These are phyloP conservation scores for Okapia johnstoni DNA, from an alignment of 2,113 vertebrate genomes.

Conservation along the genomic window DNA sequence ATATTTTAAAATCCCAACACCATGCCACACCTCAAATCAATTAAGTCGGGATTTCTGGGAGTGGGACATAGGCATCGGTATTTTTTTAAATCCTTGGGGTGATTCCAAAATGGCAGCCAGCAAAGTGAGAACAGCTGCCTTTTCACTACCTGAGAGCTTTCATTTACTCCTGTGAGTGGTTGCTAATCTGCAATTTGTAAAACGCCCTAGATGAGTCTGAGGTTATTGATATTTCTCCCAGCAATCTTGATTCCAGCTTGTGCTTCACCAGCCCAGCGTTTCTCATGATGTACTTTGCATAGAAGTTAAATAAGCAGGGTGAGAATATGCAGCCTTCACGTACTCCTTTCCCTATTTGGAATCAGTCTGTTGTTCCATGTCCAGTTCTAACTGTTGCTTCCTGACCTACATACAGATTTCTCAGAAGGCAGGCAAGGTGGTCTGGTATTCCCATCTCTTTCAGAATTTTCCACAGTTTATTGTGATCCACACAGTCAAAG, in stretches of 20 bases:
- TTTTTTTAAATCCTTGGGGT: neutral
- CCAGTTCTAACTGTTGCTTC: neutral
- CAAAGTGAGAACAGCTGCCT: neutral
- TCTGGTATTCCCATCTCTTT: neutral
- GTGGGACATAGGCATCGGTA: neutral
- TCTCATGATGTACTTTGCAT: too few species aligned
- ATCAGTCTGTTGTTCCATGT: neutral
- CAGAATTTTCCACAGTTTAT: neutral
- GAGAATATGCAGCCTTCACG: fast-evolving
- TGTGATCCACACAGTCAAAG: neutral
- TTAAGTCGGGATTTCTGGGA: neutral
- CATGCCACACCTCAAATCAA: neutral
- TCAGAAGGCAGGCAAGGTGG: neutral
- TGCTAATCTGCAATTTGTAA: neutral
- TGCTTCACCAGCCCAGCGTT: too few species aligned
- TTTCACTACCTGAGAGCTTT: neutral
- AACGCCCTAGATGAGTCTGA: neutral
- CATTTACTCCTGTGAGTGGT: neutral
- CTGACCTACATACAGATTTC: neutral
- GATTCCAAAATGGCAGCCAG: neutral
- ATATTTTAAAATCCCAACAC: neutral
- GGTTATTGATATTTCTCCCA: too few species aligned
- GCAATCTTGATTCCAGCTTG: too few species aligned
- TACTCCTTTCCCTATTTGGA: neutral
- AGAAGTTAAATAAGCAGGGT: neutral